Evolutionary conservation across 2,888 invertebrate species (phyloP).

Genomic region (Zygaena filipendulae): DNA sequence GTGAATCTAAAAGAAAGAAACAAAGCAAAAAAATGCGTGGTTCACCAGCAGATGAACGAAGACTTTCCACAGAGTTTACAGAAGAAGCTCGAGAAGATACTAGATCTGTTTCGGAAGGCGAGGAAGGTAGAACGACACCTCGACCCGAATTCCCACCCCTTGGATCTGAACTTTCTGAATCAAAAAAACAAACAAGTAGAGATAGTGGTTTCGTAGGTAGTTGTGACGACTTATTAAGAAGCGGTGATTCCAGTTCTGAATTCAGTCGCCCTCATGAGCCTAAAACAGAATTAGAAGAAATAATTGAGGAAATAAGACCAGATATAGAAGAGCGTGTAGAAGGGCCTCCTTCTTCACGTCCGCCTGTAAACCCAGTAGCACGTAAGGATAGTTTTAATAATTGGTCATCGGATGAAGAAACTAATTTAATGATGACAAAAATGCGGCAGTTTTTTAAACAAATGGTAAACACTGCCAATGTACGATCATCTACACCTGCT

Average conservation of each 20-base stretch:
- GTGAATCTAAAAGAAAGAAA: slow-evolving; percentile 87
- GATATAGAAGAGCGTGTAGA: slow-evolving; percentile 60
- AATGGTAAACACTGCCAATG: slow-evolving; percentile 78
- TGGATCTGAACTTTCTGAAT: slow-evolving; percentile 69
- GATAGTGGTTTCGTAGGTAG: slow-evolving; percentile 92
- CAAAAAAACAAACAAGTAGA: slow-evolving; percentile 83
- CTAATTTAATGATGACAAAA: slow-evolving; percentile 94
- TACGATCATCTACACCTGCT: slow-evolving; percentile 63
- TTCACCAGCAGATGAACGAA: slow-evolving; percentile 71
- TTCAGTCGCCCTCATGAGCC: slow-evolving; percentile 60
- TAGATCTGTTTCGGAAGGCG: slow-evolving; percentile 71
- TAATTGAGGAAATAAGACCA: slow-evolving; percentile 68
- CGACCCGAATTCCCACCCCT: slow-evolving; percentile 72
- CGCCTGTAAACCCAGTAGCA: slow-evolving; percentile 70
- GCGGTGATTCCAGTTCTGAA: slow-evolving; percentile 66
- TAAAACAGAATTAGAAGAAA: slow-evolving; percentile 69
- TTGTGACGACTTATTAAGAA: slow-evolving; percentile 84
- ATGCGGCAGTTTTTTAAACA: slow-evolving; percentile 94
- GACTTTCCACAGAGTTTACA: slow-evolving; percentile 72
- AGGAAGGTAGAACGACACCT: slow-evolving; percentile 75
- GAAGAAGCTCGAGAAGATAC: slow-evolving; percentile 70
- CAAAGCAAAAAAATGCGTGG: slow-evolving; percentile 75
- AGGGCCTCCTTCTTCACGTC: slow-evolving; percentile 61
- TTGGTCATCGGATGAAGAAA: slow-evolving; percentile 95
- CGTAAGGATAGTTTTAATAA: slow-evolving; percentile 93